A percentile compares a stretch with the other conserved stretches of the same genome.
These are phyloP conservation scores for Lordiphosa fenestrarum DNA, from an alignment of 2,888 invertebrate genomes.

Conservation along the genomic window DNA sequence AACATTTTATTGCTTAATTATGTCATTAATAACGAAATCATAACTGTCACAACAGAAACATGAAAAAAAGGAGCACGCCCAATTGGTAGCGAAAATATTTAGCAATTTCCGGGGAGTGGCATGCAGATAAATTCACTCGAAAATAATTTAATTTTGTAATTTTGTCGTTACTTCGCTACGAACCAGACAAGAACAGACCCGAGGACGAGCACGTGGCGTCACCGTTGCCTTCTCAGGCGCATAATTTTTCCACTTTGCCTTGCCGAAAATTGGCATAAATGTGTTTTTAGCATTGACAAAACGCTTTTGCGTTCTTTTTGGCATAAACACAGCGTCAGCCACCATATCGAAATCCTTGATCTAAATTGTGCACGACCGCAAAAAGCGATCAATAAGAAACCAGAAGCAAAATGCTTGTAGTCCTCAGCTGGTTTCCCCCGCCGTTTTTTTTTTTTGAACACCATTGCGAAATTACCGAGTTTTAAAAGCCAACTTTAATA, in stretches of 20 bases:
- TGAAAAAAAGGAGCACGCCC: constrained; percentile 18
- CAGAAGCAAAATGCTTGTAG: constrained; percentile 13
- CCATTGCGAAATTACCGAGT: constrained; percentile 60
- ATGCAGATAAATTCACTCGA: constrained; percentile 64
- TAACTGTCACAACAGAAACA: constrained; percentile 29
- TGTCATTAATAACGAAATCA: constrained; percentile 69
- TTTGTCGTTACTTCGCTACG: constrained; percentile 44
- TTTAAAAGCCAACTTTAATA: constrained; percentile 62
- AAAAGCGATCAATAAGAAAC: constrained; percentile 67
- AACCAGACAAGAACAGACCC: constrained; percentile 16
- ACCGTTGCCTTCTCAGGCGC: constrained; percentile 55
- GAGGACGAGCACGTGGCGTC: constrained; percentile 1
- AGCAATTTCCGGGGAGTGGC: constrained; percentile 60
- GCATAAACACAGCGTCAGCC: constrained; percentile 55
- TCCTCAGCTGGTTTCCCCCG: too few species aligned
- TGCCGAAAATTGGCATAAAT: constrained; percentile 64
- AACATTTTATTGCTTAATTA: constrained; percentile 64
- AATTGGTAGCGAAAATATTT: constrained; percentile 67
- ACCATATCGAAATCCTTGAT: constrained; percentile 74
- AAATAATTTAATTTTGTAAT: constrained; percentile 72
- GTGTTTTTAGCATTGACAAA: constrained; percentile 69
- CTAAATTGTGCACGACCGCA: constrained; percentile 77
- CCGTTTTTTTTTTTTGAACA: constrained; percentile 42
- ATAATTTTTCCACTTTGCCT: constrained; percentile 61
- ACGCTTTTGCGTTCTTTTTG: constrained; percentile 50